phyloP scores from a whole-genome alignment of 2,113 vertebrate species.

The Vidua macroura region DNA sequence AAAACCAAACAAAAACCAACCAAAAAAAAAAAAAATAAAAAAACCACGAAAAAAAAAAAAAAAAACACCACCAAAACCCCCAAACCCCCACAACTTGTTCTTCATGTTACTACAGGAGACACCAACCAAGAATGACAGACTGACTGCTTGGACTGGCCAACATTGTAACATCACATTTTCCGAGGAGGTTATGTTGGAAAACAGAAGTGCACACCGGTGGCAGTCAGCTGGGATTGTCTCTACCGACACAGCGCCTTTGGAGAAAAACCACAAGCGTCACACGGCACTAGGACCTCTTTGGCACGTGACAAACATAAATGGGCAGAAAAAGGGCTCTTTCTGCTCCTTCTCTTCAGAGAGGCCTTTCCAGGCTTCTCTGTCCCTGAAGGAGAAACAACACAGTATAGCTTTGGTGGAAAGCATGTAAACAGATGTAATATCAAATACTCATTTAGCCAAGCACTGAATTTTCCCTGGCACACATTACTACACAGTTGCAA shows the following conservation, averaged over 20 bases:
- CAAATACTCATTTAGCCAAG: not conserved
- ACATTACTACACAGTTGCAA: not conserved
- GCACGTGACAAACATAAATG: not conserved
- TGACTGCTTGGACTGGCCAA: not conserved
- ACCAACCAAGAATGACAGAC: not conserved
- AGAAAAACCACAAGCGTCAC: not conserved
- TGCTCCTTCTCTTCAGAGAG: not conserved
- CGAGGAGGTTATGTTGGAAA: not conserved
- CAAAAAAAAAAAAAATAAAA: not conserved
- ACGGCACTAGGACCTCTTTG: rapidly evolving
- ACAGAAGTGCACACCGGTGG: not conserved
- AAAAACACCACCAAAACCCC: not conserved
- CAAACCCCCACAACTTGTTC: not conserved
- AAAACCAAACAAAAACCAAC: not conserved
- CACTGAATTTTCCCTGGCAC: not conserved
- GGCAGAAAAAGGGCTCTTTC: not conserved
- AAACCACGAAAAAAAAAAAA: not conserved
- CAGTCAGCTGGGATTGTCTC: not conserved
- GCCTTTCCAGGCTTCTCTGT: not conserved
- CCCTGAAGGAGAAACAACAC: not conserved
- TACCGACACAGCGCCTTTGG: not conserved
- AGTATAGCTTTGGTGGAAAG: not conserved
- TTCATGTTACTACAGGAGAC: not conserved
- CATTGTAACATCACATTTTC: constrained; percentile 4
- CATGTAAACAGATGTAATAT: not conserved